Base-by-base conservation (phyloP, 2,888 invertebrate genomes). In the Tenthredo scrophulariae region DNA sequence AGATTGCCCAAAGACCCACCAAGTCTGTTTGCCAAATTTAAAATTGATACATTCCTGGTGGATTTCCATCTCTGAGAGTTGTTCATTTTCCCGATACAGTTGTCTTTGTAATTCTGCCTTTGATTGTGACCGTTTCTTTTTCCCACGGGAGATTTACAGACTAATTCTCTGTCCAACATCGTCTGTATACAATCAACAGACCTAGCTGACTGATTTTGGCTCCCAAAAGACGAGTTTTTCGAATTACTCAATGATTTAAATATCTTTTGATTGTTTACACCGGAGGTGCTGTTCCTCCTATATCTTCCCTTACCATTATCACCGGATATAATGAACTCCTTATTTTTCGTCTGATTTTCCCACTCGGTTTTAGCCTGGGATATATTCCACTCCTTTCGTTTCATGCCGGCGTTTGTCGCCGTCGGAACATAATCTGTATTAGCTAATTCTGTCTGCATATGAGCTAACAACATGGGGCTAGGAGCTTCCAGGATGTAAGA, bases 401-500 rank as follows among this genome's bases (percentile, higher is more conserved):
- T 91, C 0, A 84, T 46, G 4, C 85, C 82, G 22, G 77, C 86
- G 79, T 84, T 88, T 22, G 85, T 83, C 1, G 87, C 83, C 6
- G 92, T 89, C n/a, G 92, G 92, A 22, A 89, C 70, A 43, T 91
- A 91, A 80, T 50, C 85, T 13, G 87, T 77, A 70, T 86, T 87
- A 15, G 40, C 80, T 4, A 88, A 79, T 84, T 89, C 89, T 1
- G 46, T 86, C 91, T 95, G 94, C 75, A 96, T 93, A 89, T 96
- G 95, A 13, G 96, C 96, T 37, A 96, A 91, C 10, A 98, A 94
- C 87, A 96, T 95, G 0, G 97, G 97, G 90, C 97, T 97, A 0
- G 98, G 97, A 33, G 95, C 94, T 0, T 97, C 96, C 75, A 98
- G 93, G 0, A 97, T 96, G 90, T 97, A 98, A 0, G 98, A 98